These are phyloP conservation scores for Coptodon rendalli DNA, from an alignment of 2,113 vertebrate genomes.

Conservation along the genomic window DNA sequence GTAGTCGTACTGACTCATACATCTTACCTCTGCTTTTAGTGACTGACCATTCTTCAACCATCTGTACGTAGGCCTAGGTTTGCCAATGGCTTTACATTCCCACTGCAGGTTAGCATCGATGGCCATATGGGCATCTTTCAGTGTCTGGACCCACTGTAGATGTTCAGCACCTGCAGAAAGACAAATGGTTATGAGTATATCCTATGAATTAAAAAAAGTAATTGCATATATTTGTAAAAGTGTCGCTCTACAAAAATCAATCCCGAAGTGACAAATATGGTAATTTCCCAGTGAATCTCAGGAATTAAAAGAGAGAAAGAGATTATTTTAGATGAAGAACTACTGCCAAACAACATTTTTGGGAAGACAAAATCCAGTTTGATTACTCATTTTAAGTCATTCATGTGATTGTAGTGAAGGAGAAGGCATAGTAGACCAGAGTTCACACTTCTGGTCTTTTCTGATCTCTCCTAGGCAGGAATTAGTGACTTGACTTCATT, in stretches of 20 bases:
- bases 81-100: constrained; percentile 84
- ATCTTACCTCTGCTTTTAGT: constrained; percentile 72
- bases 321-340: not conserved
- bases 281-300: not conserved
- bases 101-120: constrained; percentile 82
- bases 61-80: constrained; percentile 77
- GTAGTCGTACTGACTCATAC: fast-evolving
- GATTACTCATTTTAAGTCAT: fast-evolving
- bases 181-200: not conserved
- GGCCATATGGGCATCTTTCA: constrained; percentile 79
- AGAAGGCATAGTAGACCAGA: not conserved
- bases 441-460: not conserved
- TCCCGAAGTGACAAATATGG: fast-evolving
- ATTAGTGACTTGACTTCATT: not conserved
- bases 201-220: fast-evolving
- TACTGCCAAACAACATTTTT: not conserved
- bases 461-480: not conserved
- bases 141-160: constrained; percentile 81
- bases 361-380: not conserved
- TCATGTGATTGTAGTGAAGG: not conserved
- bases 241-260: not conserved
- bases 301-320: not conserved
- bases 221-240: not conserved
- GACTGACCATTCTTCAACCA: constrained; percentile 85
- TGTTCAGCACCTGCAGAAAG: constrained; percentile 64